Evolutionary conservation across 2,888 invertebrate genomes (phyloP).

Genomic region (Cheilosia pagana): DNA sequence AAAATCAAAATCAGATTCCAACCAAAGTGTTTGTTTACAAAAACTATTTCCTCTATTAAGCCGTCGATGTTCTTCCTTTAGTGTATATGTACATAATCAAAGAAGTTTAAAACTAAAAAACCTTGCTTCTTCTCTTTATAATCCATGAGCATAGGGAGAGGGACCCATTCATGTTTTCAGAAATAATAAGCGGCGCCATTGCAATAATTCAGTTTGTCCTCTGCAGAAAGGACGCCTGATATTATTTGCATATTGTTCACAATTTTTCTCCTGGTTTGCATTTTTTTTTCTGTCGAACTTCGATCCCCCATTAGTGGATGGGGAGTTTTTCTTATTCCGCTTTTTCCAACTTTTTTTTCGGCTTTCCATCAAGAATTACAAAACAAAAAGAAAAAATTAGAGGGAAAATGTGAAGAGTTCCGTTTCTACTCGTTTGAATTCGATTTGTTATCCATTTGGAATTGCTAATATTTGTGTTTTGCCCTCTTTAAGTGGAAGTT

Average conservation of each 20-base stretch:
- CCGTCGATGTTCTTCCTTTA: too few species aligned
- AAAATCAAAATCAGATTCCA: too few species aligned
- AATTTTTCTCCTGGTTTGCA: constrained; percentile 18
- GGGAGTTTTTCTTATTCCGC: neutral
- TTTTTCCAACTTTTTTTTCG: neutral
- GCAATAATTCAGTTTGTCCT: constrained; percentile 22
- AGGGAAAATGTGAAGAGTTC: constrained; percentile 50
- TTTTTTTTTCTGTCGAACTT: constrained; percentile 21
- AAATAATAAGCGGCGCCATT: neutral
- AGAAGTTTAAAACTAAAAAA: too few species aligned
- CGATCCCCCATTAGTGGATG: neutral
- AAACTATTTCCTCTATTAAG: too few species aligned
- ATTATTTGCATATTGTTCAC: constrained; percentile 69
- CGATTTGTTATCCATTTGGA: constrained; percentile 75
- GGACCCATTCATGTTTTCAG: neutral
- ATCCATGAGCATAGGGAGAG: constrained; percentile 1
- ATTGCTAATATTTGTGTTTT: constrained; percentile 74
- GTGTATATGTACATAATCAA: too few species aligned
- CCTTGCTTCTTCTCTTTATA: neutral
- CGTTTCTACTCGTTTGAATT: constrained; percentile 69
- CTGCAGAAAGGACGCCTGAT: constrained; percentile 21
- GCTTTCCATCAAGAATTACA: constrained; percentile 32
- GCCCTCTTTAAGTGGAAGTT: constrained; percentile 55
- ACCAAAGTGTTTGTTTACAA: too few species aligned
- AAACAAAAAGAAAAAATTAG: neutral